A percentile compares a stretch with the other conserved stretches of the same genome.
These are phyloP conservation scores for Dinoponera quadriceps DNA, from an alignment of 1,140 invertebrate species.

Conservation along the genomic window DNA sequence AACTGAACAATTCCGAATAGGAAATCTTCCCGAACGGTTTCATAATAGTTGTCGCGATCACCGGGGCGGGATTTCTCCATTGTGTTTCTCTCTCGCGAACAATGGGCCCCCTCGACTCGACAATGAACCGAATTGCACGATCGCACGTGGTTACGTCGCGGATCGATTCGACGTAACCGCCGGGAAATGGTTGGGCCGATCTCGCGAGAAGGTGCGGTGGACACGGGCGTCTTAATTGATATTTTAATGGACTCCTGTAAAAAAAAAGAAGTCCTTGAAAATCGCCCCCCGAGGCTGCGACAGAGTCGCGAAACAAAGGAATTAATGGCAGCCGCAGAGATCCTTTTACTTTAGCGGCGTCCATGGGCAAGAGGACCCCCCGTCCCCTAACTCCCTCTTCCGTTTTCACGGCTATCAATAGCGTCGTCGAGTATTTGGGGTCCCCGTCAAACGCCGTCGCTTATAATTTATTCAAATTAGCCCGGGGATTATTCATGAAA, in stretches of 20 bases:
- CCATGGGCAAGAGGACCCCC: constrained; percentile 41
- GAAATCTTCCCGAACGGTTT: too few species aligned
- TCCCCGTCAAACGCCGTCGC: constrained; percentile 79
- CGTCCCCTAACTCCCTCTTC: too few species aligned
- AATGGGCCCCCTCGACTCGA: constrained; percentile 63
- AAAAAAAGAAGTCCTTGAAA: constrained; percentile 76
- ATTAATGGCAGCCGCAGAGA: constrained; percentile 84
- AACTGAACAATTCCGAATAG: too few species aligned
- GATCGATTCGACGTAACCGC: constrained; percentile 29
- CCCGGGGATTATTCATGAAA: constrained; percentile 81
- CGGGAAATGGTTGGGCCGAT: constrained; percentile 55
- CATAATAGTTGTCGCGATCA: not conserved
- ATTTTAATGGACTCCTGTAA: constrained; percentile 83
- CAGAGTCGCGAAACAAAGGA: constrained; percentile 82
- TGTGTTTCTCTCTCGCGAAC: constrained; percentile 47
- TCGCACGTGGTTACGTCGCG: constrained; percentile 37
- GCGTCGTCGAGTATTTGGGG: constrained; percentile 64
- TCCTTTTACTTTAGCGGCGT: constrained; percentile 56
- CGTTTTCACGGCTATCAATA: constrained; percentile 77
- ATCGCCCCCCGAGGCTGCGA: constrained; percentile 64
- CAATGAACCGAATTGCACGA: constrained; percentile 32
- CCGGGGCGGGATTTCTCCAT: not conserved
- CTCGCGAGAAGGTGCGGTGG: constrained; percentile 57
- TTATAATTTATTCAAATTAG: constrained; percentile 83
- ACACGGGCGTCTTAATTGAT: constrained; percentile 80